phyloP scores from a whole-genome alignment of 2,797 vertebrate species.

The Perdix hodgsoniae region DNA sequence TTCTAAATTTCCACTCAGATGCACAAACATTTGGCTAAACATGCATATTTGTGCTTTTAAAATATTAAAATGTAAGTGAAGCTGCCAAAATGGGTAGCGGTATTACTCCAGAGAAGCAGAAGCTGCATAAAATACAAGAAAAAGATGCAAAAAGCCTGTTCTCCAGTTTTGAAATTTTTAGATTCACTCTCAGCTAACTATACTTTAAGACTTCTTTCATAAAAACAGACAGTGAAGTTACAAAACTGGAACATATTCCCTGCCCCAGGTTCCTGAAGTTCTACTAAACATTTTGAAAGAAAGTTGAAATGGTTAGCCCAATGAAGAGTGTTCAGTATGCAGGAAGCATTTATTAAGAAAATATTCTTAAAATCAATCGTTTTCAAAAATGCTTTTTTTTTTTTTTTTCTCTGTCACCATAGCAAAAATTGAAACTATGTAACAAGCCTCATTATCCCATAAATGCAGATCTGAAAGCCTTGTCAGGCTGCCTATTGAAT shows the following conservation, averaged over 20 bases:
- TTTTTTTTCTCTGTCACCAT: constrained; percentile 46
- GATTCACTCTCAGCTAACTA: background rate
- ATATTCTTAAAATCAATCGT: constrained; percentile 6
- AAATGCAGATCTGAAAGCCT: constrained; percentile 55
- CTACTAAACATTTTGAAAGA: background rate
- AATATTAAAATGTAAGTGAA: background rate
- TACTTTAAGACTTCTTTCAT: background rate
- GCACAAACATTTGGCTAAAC: background rate
- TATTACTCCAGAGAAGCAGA: background rate
- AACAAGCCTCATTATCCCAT: constrained; percentile 70
- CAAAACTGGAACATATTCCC: background rate
- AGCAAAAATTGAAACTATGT: constrained; percentile 53
- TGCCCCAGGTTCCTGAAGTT: background rate
- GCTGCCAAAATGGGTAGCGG: background rate
- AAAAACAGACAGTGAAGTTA: background rate
- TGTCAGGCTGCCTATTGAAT: constrained; percentile 72
- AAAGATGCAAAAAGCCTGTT: background rate
- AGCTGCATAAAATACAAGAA: background rate
- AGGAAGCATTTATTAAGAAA: constrained; percentile 45
- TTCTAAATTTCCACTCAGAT: background rate
- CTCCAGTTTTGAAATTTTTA: background rate
- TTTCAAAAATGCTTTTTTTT: constrained; percentile 18
- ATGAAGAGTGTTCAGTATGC: constrained; percentile 1
- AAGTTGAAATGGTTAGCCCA: background rate
- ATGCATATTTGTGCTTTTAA: background rate